Evolutionary conservation across 2,888 invertebrate species (phyloP), one percentile per base, ranked within the genome.

Genomic region (Chouioia cunea): DNA sequence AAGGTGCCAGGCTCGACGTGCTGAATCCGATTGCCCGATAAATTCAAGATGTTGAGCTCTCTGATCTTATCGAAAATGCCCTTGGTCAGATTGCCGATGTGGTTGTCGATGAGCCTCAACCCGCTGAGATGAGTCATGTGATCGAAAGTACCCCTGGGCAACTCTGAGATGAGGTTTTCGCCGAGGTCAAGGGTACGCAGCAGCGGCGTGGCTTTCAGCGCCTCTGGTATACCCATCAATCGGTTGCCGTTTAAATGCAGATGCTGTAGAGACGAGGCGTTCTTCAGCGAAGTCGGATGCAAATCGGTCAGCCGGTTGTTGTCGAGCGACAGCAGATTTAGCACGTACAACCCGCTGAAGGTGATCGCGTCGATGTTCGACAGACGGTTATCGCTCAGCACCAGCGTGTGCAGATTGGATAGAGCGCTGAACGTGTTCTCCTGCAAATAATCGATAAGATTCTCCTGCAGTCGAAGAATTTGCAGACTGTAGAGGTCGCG

Each of bases 171-270:
- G 81, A 92, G 90, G 86, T 96, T 97, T 86, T 94, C 93, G 36
- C 94, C 94, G 77, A 97, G 88, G 86, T 95, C 94, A 73, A 97
- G 87, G 20, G 93, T 92, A 85, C 92, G 92, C 71, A 96, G 86
- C 80, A 92, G 90, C 56, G 92, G 92, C 77, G 94, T 91, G 83
- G 91, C 91, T 81, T 89, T 89, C 60, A 94, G 86, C 56, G 93
- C 93, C 76, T 90, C 88, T 66, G 95, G 95, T 73, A 95, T 92
- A 82, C 90, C 89, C 77, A 90, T 89, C 71, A 95, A 88, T 82
- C 93, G 90, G 85, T 95, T 95, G 74, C 93, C 93, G 86, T 93
- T 94, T 76, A 95, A 88, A 86, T 94, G 94, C 77, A 95, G 87
- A 85, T 94, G 94, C 87, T 93, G 92, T 74, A 95, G 87, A 76